Evolutionary conservation across 2,113 vertebrate species (phyloP), one percentile per base, ranked within the genome.

Genomic region (Herpailurus yagouaroundi): DNA sequence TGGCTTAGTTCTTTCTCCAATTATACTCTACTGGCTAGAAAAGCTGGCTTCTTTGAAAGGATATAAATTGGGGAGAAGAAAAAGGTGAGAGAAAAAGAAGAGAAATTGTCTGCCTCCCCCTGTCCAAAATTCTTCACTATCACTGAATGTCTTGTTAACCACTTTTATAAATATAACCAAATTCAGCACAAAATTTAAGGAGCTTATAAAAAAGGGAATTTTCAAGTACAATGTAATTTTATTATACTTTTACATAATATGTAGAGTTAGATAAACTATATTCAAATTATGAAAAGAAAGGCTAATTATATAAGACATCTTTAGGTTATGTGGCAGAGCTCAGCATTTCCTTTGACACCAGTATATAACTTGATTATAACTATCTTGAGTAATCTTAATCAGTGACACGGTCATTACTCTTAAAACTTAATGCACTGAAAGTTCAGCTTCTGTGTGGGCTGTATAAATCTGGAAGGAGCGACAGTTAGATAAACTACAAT

Each of bases 261-360:
- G 2, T 76, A 81, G 92, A 66, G 81, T 82, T 77, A 84, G 64
- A 76, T 85, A 91, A 38, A 29, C 13, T 88, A 60, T 38, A 63
- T 80, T 91, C 33, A 71, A 68, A 90, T 95, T 11, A 68, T 94
- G 57, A 90, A 71, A 80, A 3, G 2, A 48, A 71, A 97, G 31
- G 33, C 94, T 96, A 96, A 96, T 97, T 83, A 71, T 69, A 55
- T 64, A 81, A 93, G 23, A 52, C 66, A 55, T 68, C 19, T 90
- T 95, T 69, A 89, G 71, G 38, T 84, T 96, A 69, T 10, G 84
- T 23, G 2, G 18, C 38, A 69, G n/a, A 84, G 48, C 48, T 63
- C n/a, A 66, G 71, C 27, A 55, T 82, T 87, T 93, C 64, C 23
- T 82, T 80, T 80, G 63, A 55, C 69, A 91, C 16, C 10, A 60